Evolutionary conservation across 2,113 vertebrate species (phyloP).

Genomic region (Gadus macrocephalus): DNA sequence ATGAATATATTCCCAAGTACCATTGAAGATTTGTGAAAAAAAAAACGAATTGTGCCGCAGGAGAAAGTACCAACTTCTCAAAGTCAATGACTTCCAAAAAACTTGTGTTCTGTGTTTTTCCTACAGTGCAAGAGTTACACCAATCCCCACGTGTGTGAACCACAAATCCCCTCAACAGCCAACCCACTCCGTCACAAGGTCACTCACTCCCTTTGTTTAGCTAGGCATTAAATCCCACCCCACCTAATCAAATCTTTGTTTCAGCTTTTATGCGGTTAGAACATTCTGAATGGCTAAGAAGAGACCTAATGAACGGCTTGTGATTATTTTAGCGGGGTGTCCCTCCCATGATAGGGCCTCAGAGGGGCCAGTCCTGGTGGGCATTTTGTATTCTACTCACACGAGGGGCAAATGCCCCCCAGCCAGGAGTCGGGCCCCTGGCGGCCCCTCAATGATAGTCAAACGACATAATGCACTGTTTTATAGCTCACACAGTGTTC

Average conservation of each 20-base stretch:
- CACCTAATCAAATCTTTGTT: background rate
- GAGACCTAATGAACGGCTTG: slow-evolving; percentile 10
- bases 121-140: too few species aligned
- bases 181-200: background rate
- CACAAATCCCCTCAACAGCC: too few species aligned
- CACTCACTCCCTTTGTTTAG: slow-evolving; percentile 17
- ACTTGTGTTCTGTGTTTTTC: too few species aligned
- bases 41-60: too few species aligned
- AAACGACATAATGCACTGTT: slow-evolving; percentile 30
- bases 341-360: background rate
- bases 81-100: too few species aligned
- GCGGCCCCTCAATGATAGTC: background rate
- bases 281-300: slow-evolving; percentile 16
- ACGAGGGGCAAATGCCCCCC: slow-evolving; percentile 27
- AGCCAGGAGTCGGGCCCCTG: slow-evolving; percentile 27
- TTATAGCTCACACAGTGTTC: slow-evolving; percentile 16
- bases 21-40: too few species aligned
- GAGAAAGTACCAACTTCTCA: too few species aligned
- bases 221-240: background rate
- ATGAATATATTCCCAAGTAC: too few species aligned
- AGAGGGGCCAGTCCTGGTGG: slow-evolving; percentile 6
- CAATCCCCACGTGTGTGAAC: too few species aligned
- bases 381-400: slow-evolving; percentile 57
- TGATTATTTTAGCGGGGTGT: slow-evolving; percentile 15
- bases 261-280: background rate